A percentile compares a stretch with the other conserved stretches of the same genome.
Conservation (phyloP, 2,797 vertebrate genomes). For the Clarias pachynema region DNA sequence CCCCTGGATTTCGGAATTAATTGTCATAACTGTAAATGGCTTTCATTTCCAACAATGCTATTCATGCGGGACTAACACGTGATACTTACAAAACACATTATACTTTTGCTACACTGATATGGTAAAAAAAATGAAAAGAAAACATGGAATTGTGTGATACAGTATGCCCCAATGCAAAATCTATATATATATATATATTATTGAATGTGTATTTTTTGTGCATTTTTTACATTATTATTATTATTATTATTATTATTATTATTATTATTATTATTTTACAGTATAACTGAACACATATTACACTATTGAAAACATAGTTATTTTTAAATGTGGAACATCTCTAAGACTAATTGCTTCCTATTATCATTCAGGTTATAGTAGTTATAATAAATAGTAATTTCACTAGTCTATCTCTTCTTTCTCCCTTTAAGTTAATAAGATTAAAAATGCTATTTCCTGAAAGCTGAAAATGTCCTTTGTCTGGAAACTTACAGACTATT, state of each 20-base stretch:
- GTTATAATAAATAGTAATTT: background rate
- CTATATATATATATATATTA: background rate
- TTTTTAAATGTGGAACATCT: background rate
- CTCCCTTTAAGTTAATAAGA: background rate
- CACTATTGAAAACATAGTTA: background rate
- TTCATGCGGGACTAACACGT: background rate
- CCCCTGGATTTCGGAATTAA: background rate
- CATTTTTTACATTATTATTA: too few species aligned
- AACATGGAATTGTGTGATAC: background rate
- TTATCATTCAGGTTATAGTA: background rate
- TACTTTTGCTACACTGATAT: too few species aligned
- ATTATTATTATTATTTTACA: too few species aligned
- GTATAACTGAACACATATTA: background rate
- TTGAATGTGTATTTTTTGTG: background rate
- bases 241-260: too few species aligned
- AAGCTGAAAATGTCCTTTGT: background rate
- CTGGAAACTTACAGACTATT: background rate
- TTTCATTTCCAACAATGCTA: constrained; percentile 25
- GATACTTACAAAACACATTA: background rate
- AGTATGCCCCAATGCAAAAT: background rate
- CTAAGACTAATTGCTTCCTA: background rate
- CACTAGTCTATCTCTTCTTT: background rate
- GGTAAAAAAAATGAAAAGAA: too few species aligned
- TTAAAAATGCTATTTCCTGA: background rate
- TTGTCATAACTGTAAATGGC: constrained; percentile 8